A percentile compares a stretch with the other conserved stretches of the same genome.
Evolutionary conservation across 1,140 invertebrate species (phyloP).

Genomic region (Drosophila subobscura): DNA sequence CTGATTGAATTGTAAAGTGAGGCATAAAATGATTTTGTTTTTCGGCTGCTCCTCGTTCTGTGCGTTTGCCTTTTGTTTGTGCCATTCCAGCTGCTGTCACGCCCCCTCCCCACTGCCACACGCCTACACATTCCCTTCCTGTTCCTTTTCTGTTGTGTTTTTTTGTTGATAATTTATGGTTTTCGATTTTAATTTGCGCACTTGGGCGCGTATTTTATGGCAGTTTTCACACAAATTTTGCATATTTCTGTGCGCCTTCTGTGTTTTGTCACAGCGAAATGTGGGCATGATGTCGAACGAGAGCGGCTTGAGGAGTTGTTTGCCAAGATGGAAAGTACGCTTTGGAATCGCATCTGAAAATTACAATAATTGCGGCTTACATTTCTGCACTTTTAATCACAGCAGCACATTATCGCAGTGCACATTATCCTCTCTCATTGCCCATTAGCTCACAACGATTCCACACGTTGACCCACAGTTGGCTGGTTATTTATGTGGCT

Average conservation of each 20-base stretch:
- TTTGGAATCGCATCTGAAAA: too few relatives aligned
- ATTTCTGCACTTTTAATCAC: too few relatives aligned
- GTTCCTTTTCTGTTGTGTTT: background rate
- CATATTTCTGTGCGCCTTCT: conserved; percentile 49
- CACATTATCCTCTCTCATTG: too few relatives aligned
- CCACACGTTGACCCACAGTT: too few relatives aligned
- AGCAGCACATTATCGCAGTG: too few relatives aligned
- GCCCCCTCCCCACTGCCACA: conserved; percentile 6
- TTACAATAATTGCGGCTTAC: too few relatives aligned
- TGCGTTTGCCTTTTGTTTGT: conserved; percentile 24
- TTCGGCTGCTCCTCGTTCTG: conserved; percentile 31
- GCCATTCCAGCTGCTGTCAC: conserved; percentile 52
- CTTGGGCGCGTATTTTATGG: conserved; percentile 67
- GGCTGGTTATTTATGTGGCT: background rate
- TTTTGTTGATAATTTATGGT: conserved; percentile 66
- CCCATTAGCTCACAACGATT: too few relatives aligned
- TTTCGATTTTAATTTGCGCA: conserved; percentile 76
- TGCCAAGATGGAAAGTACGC: too few relatives aligned
- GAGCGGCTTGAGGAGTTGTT: conserved; percentile 17
- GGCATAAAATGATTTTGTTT: conserved; percentile 66
- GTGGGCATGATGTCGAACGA: conserved; percentile 53
- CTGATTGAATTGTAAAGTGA: conserved; percentile 80
- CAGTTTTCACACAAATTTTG: conserved; percentile 27
- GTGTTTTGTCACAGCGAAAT: conserved; percentile 54
- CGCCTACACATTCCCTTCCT: conserved; percentile 5